These are phyloP conservation scores for Drosophila serrata DNA, from an alignment of 1,140 invertebrate species.

Conservation along the genomic window DNA sequence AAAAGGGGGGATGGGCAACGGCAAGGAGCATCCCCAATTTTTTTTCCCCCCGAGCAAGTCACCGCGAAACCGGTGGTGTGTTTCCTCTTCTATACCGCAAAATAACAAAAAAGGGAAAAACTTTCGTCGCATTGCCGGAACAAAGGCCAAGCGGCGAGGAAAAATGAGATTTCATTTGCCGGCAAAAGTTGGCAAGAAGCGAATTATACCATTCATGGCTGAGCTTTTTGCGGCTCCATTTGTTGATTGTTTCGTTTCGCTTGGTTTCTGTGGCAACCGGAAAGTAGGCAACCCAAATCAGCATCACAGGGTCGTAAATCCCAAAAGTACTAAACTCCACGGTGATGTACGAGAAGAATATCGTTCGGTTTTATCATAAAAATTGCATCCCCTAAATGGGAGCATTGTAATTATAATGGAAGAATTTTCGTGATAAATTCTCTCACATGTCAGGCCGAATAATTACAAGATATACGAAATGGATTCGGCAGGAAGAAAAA, in stretches of 20 bases:
- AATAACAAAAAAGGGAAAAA: not conserved
- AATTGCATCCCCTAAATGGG: constrained; percentile 14
- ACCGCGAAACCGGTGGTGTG: constrained; percentile 52
- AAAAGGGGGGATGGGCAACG: constrained; percentile 14
- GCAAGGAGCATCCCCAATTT: constrained; percentile 49
- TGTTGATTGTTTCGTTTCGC: constrained; percentile 50
- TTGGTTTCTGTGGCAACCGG: constrained; percentile 22
- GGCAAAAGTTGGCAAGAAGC: constrained; percentile 45
- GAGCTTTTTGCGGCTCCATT: constrained; percentile 49
- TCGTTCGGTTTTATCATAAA: constrained; percentile 33
- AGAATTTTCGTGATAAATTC: constrained; percentile 23
- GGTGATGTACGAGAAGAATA: not conserved
- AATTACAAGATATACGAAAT: constrained; percentile 11
- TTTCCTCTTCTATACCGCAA: constrained; percentile 13
- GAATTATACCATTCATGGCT: constrained; percentile 43
- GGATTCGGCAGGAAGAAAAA: not conserved
- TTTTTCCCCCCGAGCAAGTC: constrained; percentile 38
- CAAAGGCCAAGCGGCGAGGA: constrained; percentile 13
- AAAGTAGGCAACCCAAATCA: constrained; percentile 52
- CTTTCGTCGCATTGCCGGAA: constrained; percentile 50
- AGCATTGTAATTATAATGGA: constrained; percentile 7
- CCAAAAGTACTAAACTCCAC: constrained; percentile 4
- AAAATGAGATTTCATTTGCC: constrained; percentile 47
- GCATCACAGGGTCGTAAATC: constrained; percentile 32
- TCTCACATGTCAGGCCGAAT: constrained; percentile 24